Evolutionary conservation across 2,113 vertebrate species (phyloP).

Genomic region (Probosciger aterrimus): DNA sequence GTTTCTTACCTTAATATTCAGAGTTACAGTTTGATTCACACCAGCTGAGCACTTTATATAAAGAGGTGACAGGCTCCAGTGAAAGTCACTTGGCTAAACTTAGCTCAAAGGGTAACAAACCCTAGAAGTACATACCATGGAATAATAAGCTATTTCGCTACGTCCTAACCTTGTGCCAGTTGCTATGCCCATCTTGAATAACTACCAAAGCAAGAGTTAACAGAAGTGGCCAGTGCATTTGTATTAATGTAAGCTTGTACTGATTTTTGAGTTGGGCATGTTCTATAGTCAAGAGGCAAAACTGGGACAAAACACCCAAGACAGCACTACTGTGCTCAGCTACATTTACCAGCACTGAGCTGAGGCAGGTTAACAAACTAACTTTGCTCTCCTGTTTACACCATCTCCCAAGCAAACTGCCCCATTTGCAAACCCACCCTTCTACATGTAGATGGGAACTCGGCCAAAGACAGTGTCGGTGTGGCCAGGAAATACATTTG

Average conservation of each 20-base stretch:
- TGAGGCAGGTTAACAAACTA: background rate
- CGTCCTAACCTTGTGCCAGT: background rate
- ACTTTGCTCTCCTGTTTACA: background rate
- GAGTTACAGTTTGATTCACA: background rate
- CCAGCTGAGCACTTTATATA: background rate
- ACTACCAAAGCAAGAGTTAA: background rate
- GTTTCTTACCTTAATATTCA: background rate
- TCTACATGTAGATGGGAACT: background rate
- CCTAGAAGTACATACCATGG: background rate
- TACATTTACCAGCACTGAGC: background rate
- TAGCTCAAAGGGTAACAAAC: background rate
- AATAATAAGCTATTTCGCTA: background rate
- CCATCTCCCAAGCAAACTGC: background rate
- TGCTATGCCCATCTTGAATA: background rate
- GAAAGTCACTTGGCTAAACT: background rate
- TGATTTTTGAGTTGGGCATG: background rate
- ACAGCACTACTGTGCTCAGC: background rate
- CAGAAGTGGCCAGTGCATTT: background rate
- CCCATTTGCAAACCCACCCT: background rate
- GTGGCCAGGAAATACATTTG: background rate
- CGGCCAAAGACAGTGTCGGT: background rate
- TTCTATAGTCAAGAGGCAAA: background rate
- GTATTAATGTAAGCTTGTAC: background rate
- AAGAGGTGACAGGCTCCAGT: background rate
- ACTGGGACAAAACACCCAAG: background rate